These are phyloP conservation scores for Albula goreensis DNA, from an alignment of 2,113 vertebrate species.

Conservation along the genomic window DNA sequence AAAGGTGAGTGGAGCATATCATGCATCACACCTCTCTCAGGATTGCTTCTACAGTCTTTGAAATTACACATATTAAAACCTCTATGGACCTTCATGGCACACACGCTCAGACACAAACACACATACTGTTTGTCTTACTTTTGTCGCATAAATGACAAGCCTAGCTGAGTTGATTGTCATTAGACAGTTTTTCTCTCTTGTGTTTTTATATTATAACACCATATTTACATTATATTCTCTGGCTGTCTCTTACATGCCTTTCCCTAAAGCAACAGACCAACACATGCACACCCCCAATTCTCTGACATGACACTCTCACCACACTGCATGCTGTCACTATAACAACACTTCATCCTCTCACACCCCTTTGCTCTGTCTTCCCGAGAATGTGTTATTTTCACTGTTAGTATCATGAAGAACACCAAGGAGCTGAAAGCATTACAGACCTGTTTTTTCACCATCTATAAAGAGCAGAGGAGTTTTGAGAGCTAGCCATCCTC, in stretches of 20 bases:
- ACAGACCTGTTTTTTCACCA: constrained; percentile 43
- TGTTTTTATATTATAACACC: background rate
- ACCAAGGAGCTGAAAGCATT: constrained; percentile 49
- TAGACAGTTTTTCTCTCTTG: background rate
- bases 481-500: constrained; percentile 61
- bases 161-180: background rate
- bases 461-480: constrained; percentile 45
- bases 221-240: background rate
- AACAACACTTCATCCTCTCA: background rate
- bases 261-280: constrained; percentile 13
- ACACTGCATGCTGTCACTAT: background rate
- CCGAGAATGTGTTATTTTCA: background rate
- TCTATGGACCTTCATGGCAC: background rate
- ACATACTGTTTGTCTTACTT: constrained; percentile 3
- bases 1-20: too few relatives aligned
- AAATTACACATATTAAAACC: background rate
- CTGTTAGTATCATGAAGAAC: constrained; percentile 33
- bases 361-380: background rate
- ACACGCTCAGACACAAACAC: constrained; percentile 24
- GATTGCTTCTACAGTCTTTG: background rate
- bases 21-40: too few relatives aligned
- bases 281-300: background rate
- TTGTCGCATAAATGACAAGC: background rate
- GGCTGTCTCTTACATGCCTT: background rate
- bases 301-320: constrained; percentile 2